Conservation (phyloP, 2,113 vertebrate genomes). For the Phalacrocorax aristotelis region DNA sequence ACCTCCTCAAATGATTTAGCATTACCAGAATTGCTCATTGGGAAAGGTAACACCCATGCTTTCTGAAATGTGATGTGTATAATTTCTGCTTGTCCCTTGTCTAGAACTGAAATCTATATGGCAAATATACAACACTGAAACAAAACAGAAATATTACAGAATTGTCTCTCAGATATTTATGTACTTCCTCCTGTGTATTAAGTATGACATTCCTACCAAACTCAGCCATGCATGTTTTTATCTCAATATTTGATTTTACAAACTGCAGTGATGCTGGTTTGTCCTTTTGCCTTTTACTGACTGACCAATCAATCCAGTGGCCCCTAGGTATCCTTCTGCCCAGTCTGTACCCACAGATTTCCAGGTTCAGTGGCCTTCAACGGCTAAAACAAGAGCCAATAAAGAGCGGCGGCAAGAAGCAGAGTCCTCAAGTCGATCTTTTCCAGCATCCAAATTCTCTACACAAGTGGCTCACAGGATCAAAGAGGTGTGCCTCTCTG, state of each 20-base stretch:
- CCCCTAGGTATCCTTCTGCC: neutral
- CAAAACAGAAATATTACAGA: conserved; percentile 1
- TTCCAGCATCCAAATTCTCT: neutral
- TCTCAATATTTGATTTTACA: neutral
- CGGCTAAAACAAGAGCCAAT: neutral
- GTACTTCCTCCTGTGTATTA: conserved; percentile 28
- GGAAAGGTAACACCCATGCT: neutral
- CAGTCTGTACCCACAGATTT: neutral
- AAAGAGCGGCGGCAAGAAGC: neutral
- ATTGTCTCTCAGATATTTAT: neutral
- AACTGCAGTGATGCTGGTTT: neutral
- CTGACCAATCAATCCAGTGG: neutral
- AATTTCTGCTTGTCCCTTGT: neutral
- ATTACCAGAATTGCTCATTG: neutral
- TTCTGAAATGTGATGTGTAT: neutral
- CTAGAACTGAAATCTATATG: conserved; percentile 3
- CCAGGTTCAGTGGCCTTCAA: neutral
- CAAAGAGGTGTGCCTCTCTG: neutral
- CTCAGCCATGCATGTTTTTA: neutral
- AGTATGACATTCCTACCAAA: conserved; percentile 24
- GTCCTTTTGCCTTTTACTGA: neutral
- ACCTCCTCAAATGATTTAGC: neutral
- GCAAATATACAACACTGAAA: conserved; percentile 33
- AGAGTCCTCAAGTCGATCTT: neutral
- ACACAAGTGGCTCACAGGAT: neutral